These are phyloP conservation scores for Craseonycteris thonglongyai DNA, from an alignment of 2,113 vertebrate genomes.

Conservation along the genomic window DNA sequence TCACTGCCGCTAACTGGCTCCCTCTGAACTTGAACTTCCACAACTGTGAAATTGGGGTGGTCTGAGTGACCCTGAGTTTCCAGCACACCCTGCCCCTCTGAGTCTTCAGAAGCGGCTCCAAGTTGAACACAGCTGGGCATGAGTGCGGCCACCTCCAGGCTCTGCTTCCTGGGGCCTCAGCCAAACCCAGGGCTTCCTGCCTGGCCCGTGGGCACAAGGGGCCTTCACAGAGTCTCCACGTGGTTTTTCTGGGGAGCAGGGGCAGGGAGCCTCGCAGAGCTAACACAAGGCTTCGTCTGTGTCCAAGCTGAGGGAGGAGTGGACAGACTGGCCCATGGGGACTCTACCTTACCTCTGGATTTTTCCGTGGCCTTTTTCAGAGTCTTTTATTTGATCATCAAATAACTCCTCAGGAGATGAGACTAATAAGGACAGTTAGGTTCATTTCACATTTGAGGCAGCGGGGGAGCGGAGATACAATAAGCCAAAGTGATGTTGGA, in stretches of 20 bases:
- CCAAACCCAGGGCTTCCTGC: constrained; percentile 54
- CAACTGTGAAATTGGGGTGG: neutral
- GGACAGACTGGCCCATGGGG: neutral
- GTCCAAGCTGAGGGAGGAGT: neutral
- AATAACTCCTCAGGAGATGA: neutral
- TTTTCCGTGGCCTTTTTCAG: constrained; percentile 37
- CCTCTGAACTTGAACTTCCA: neutral
- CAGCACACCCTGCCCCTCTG: neutral
- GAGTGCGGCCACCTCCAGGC: neutral
- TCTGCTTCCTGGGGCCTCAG: constrained; percentile 33
- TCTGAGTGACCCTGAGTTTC: neutral
- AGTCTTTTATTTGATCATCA: constrained; percentile 11
- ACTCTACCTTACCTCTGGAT: constrained; percentile 33
- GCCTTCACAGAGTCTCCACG: neutral
- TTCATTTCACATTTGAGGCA: neutral
- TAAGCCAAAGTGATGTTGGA: neutral
- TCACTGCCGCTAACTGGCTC: neutral
- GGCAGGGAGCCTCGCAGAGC: neutral
- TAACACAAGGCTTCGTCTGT: constrained; percentile 55
- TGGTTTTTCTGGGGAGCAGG: constrained; percentile 22
- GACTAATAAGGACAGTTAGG: neutral
- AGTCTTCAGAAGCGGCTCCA: constrained; percentile 17
- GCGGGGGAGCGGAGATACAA: neutral
- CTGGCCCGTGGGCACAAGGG: constrained; percentile 22
- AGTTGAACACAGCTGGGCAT: neutral